These are phyloP conservation scores for Drosophila kambysellisi DNA, from an alignment of 2,888 invertebrate species.

Conservation along the genomic window DNA sequence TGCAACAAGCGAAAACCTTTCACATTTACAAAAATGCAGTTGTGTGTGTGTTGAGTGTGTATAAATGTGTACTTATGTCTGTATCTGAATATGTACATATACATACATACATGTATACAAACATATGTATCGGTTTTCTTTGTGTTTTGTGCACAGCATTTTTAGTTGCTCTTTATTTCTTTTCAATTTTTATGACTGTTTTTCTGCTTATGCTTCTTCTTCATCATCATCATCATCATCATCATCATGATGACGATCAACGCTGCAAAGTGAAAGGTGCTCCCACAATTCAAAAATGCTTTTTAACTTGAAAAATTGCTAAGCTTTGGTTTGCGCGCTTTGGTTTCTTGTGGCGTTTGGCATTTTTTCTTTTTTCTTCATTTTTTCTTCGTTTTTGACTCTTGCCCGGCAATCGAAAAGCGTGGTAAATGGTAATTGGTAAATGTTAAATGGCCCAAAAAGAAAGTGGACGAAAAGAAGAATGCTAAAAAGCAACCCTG, in stretches of 20 bases:
- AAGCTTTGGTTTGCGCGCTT: conserved; percentile 71
- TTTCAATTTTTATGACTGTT: conserved; percentile 66
- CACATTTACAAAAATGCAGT: conserved; percentile 72
- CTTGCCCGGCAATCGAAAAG: conserved; percentile 55
- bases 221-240: conserved; percentile 28
- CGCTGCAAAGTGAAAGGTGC: conserved; percentile 81
- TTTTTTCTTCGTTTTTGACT: conserved; percentile 25
- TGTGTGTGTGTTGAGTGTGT: conserved; percentile 31
- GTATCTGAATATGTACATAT: neutral
- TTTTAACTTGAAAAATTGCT: conserved; percentile 80
- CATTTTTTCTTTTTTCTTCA: conserved; percentile 16
- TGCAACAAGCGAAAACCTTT: conserved; percentile 81
- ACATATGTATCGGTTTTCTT: conserved; percentile 60
- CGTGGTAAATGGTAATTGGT: conserved; percentile 73
- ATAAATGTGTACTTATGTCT: conserved; percentile 49
- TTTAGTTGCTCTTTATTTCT: conserved; percentile 75
- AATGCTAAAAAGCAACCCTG: conserved; percentile 51
- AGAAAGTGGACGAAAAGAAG: conserved; percentile 64
- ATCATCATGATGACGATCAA: conserved; percentile 31
- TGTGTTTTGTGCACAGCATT: conserved; percentile 77
- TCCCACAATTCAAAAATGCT: conserved; percentile 79
- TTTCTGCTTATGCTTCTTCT: conserved; percentile 36
- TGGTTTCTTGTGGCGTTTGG: conserved; percentile 47
- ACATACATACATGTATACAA: conserved; percentile 23
- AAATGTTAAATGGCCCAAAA: conserved; percentile 58